Percentiles rank a stretch among this genome's conserved stretches.
Evolutionary conservation across 2,797 vertebrate species (phyloP).

Genomic region (Buceros bicornis): DNA sequence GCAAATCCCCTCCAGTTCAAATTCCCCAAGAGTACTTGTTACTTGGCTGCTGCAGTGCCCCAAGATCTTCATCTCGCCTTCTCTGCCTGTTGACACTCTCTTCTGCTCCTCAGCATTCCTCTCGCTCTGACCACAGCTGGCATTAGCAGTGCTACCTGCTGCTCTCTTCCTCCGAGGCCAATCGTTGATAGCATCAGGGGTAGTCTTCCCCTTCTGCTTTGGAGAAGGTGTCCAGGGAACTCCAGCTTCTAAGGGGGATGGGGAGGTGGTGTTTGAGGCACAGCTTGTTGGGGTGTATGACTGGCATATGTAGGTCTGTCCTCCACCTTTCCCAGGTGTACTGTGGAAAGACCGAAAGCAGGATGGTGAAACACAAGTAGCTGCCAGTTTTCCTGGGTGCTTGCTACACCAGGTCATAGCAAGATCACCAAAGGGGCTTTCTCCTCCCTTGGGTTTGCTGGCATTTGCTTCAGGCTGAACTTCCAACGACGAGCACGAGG

Average conservation of each 20-base stretch:
- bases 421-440: slow-evolving; percentile 50
- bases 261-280: slow-evolving; percentile 80
- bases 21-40: slow-evolving; percentile 79
- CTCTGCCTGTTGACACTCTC: slow-evolving; percentile 39
- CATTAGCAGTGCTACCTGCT: slow-evolving; percentile 11
- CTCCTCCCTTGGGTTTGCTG: slow-evolving; percentile 46
- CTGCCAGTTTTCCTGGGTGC: slow-evolving; percentile 77
- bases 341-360: slow-evolving; percentile 82
- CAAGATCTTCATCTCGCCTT: not conserved
- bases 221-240: slow-evolving; percentile 89
- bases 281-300: slow-evolving; percentile 91
- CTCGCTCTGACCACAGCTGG: not conserved
- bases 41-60: not conserved
- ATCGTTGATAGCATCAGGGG: slow-evolving; percentile 90
- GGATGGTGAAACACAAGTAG: slow-evolving; percentile 82
- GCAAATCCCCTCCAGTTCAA: slow-evolving; percentile 89
- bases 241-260: slow-evolving; percentile 71
- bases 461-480: slow-evolving; percentile 6
- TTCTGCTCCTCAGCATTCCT: slow-evolving; percentile 65
- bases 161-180: slow-evolving; percentile 95
- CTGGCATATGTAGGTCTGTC: slow-evolving; percentile 95
- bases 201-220: slow-evolving; percentile 85
- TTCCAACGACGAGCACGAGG: slow-evolving; percentile 76
- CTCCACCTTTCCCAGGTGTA: slow-evolving; percentile 85
- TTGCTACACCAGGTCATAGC: slow-evolving; percentile 73